phyloP scores from a whole-genome alignment of 2,113 vertebrate genomes.

The Lutjanus erythropterus region DNA sequence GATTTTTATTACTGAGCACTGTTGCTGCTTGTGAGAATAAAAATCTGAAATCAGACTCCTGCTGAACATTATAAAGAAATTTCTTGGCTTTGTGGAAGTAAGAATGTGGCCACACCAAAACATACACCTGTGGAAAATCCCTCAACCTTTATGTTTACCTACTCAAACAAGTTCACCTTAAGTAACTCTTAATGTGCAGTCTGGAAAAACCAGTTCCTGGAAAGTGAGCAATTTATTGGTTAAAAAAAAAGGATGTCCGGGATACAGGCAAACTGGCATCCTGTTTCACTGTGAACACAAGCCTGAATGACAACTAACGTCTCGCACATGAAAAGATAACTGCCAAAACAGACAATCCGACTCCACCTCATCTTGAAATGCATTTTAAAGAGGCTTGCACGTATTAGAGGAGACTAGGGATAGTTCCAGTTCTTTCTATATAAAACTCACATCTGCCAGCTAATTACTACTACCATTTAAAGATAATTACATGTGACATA shows the following conservation, averaged over 20 bases:
- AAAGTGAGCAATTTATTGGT: constrained; percentile 8
- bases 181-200: not conserved
- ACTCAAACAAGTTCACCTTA: constrained; percentile 31
- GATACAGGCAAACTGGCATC: constrained; percentile 17
- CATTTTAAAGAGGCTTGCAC: not conserved
- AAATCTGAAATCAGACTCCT: constrained; percentile 20
- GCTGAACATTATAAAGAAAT: constrained; percentile 29
- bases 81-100: constrained; percentile 27
- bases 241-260: not conserved
- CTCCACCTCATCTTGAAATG: constrained; percentile 29
- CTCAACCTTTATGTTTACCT: constrained; percentile 10
- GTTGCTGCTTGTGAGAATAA: constrained; percentile 5
- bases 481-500: too few species aligned
- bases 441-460: too few species aligned
- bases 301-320: constrained; percentile 6
- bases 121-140: constrained; percentile 26
- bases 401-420: too few species aligned
- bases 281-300: constrained; percentile 23
- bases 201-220: constrained; percentile 60
- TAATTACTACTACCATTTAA: too few species aligned
- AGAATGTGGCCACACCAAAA: constrained; percentile 32
- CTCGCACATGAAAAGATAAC: not conserved
- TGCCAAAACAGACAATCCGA: constrained; percentile 32
- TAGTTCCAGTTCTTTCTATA: too few species aligned
- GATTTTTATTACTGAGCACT: constrained; percentile 36